Conservation (phyloP, 2,888 invertebrate genomes). For the Oscheius onirici region DNA sequence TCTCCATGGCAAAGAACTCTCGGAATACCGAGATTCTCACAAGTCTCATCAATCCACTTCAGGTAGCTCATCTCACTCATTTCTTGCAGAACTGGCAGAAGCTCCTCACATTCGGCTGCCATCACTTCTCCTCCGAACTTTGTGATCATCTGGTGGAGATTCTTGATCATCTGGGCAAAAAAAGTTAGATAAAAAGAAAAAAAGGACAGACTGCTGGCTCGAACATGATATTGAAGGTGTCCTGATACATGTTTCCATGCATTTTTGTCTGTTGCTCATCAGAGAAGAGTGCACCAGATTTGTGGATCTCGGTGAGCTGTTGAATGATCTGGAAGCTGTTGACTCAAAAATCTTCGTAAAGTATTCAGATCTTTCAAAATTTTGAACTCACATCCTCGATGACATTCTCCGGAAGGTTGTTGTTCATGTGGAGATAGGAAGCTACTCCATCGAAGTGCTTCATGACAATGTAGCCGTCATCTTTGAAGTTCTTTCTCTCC, state of each 20-base stretch:
- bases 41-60: conserved; percentile 16
- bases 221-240: conserved; percentile 14
- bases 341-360: no score
- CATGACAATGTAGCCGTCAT: conserved; percentile 26
- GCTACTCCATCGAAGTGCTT: neutral
- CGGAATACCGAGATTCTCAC: conserved; percentile 13
- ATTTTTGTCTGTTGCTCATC: conserved; percentile 8
- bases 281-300: neutral
- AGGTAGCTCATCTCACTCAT: conserved; percentile 13
- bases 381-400: conserved; percentile 2
- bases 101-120: conserved; percentile 1
- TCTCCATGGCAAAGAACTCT: conserved; percentile 27
- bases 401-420: conserved; percentile 14
- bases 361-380: neutral
- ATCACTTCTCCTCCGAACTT: conserved; percentile 17
- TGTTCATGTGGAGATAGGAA: conserved; percentile 24
- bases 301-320: conserved; percentile 1
- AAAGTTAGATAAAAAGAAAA: neutral
- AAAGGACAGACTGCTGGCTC: conserved; percentile 4
- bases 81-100: neutral
- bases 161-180: conserved; percentile 11
- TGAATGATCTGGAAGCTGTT: conserved; percentile 6
- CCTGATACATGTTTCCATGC: neutral
- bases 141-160: neutral
- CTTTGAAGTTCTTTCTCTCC: neutral